phyloP scores from a whole-genome alignment of 1,140 invertebrate species.

The Penaeus chinensis region DNA sequence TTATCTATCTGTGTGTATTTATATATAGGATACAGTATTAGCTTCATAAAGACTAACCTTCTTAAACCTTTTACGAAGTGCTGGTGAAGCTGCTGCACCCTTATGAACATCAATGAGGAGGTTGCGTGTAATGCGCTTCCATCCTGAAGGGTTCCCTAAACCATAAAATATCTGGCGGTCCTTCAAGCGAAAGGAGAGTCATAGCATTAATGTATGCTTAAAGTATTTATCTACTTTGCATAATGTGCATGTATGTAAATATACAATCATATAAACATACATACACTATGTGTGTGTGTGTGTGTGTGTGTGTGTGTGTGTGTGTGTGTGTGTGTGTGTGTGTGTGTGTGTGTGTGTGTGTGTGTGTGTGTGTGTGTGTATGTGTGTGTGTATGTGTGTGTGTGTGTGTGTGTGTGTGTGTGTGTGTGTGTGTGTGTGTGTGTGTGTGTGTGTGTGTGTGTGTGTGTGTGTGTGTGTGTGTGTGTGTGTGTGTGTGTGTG shows the following conservation, averaged over 20 bases:
- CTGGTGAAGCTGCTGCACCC: constrained; percentile 73
- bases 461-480: no score
- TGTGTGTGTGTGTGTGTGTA: no score
- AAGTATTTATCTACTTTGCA: neutral
- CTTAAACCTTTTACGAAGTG: constrained; percentile 64
- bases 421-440: no score
- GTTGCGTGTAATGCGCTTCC: constrained; percentile 88
- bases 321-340: no score
- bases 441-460: no score
- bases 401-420: no score
- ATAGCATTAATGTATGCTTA: neutral
- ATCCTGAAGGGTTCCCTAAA: constrained; percentile 78
- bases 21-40: neutral
- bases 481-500: no score
- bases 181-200: constrained; percentile 65
- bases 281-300: neutral
- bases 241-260: neutral
- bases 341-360: no score
- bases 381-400: no score
- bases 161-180: constrained; percentile 88
- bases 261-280: neutral
- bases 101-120: constrained; percentile 93
- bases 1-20: neutral
- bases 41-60: constrained; percentile 33
- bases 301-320: no score